Percentiles rank a stretch among this genome's conserved stretches.
Conservation (phyloP, 2,797 vertebrate species). For the Eospalax fontanierii region DNA sequence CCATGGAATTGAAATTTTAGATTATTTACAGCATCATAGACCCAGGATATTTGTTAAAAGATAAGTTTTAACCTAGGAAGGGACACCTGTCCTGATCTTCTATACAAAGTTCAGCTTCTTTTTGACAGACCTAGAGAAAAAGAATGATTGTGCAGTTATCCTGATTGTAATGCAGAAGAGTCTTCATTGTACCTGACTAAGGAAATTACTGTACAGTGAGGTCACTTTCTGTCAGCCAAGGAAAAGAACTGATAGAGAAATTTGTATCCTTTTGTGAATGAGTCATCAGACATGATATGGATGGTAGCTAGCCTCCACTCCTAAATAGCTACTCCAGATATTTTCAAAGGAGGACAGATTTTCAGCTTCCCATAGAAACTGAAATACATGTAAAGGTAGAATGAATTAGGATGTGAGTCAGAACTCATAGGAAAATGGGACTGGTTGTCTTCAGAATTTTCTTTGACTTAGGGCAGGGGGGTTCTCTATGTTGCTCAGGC, state of each 20-base stretch:
- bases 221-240: slow-evolving; percentile 27
- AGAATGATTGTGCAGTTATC: neutral
- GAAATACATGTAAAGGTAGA: neutral
- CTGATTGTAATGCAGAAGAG: neutral
- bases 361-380: neutral
- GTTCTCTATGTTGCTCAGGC: neutral
- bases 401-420: neutral
- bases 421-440: neutral
- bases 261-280: slow-evolving; percentile 1
- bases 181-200: neutral
- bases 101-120: neutral
- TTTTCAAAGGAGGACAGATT: neutral
- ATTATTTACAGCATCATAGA: slow-evolving; percentile 19
- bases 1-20: neutral
- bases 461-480: neutral
- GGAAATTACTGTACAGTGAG: slow-evolving; percentile 23
- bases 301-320: neutral
- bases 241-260: slow-evolving; percentile 5
- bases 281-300: neutral
- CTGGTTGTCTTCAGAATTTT: neutral
- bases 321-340: neutral
- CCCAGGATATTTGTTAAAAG: neutral
- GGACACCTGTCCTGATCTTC: neutral
- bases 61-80: neutral
- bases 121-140: neutral